These are phyloP conservation scores for Drosophila pseudoananassae DNA, from an alignment of 1,140 invertebrate species.

Conservation along the genomic window DNA sequence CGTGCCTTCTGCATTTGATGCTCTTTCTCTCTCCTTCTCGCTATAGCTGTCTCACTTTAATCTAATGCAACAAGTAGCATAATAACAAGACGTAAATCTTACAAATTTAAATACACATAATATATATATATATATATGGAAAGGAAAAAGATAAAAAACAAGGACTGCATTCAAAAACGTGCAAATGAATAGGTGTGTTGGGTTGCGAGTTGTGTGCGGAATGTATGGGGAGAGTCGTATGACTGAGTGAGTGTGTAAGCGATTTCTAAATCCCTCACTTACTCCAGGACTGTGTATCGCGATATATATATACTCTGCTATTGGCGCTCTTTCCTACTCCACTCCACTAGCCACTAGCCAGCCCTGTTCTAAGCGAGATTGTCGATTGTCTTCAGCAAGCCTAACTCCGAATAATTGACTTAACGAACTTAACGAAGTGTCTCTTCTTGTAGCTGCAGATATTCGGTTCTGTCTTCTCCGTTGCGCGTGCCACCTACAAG, in stretches of 20 bases:
- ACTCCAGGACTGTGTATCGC: neutral
- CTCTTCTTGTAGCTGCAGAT: constrained; percentile 16
- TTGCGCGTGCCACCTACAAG: constrained; percentile 41
- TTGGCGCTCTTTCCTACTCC: too few species aligned
- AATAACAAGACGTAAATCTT: constrained; percentile 67
- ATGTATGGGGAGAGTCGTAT: constrained; percentile 36
- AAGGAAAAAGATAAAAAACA: constrained; percentile 49
- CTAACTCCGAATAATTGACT: constrained; percentile 38
- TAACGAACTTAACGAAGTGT: constrained; percentile 13
- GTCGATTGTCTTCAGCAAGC: constrained; percentile 10
- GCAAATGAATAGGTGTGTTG: constrained; percentile 30
- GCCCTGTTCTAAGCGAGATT: constrained; percentile 9
- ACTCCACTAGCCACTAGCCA: neutral
- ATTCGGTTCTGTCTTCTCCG: constrained; percentile 10
- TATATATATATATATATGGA: constrained; percentile 25
- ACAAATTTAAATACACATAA: constrained; percentile 42
- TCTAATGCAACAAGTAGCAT: constrained; percentile 58
- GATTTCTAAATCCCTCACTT: constrained; percentile 29
- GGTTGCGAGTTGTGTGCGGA: constrained; percentile 24
- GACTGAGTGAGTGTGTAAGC: constrained; percentile 15
- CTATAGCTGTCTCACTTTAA: constrained; percentile 46
- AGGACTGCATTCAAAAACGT: constrained; percentile 56
- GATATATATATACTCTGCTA: too few species aligned
- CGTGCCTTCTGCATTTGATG: constrained; percentile 38
- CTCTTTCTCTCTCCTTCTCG: constrained; percentile 14